Evolutionary conservation across 2,113 vertebrate species (phyloP).

Genomic region (Dipodomys merriami): DNA sequence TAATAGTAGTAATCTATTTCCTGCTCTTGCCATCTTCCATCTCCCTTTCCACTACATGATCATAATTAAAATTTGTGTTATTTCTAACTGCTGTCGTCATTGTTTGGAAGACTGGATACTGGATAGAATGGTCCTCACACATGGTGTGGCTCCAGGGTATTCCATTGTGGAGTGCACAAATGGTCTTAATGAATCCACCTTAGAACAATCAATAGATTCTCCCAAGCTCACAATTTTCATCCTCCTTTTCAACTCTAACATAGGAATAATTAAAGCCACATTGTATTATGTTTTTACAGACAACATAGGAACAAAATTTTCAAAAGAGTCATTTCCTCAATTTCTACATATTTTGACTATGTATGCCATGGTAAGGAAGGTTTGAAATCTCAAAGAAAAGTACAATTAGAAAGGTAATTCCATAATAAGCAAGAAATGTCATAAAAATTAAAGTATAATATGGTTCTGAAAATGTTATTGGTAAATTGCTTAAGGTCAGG

Average conservation of each 20-base stretch:
- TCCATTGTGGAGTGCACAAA: background rate
- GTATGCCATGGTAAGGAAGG: background rate
- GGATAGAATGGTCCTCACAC: background rate
- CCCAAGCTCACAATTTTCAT: background rate
- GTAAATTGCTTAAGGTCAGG: background rate
- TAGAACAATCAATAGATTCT: rapidly evolving
- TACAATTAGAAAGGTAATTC: background rate
- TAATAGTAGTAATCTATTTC: background rate
- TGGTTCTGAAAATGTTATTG: background rate
- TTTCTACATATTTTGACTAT: background rate
- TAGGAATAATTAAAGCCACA: background rate
- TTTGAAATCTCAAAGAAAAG: background rate
- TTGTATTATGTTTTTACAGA: background rate
- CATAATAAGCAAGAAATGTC: background rate
- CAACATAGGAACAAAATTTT: background rate
- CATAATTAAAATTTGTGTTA: background rate
- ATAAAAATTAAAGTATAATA: background rate
- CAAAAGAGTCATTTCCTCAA: background rate
- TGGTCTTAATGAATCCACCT: background rate
- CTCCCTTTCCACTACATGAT: background rate
- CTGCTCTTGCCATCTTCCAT: background rate
- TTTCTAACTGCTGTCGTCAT: background rate
- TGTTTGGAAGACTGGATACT: background rate
- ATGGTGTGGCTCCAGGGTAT: background rate
- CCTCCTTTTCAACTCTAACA: background rate